phyloP scores from a whole-genome alignment of 2,797 vertebrate species.

The Phylloscopus collybita region DNA sequence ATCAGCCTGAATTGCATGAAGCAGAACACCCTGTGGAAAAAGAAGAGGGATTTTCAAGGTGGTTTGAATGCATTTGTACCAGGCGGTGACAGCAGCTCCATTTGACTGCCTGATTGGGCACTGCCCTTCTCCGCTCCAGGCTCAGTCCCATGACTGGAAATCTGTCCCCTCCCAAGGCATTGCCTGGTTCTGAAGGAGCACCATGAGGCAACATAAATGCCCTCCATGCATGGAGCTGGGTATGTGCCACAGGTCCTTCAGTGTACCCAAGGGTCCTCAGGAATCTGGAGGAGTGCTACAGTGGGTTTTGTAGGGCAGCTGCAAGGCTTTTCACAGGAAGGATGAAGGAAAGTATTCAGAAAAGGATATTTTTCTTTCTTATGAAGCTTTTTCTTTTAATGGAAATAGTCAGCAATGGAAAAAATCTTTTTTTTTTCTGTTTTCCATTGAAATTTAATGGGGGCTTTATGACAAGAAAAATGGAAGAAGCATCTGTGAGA shows the following conservation, averaged over 20 bases:
- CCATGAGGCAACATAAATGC: rapidly evolving
- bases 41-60: background rate
- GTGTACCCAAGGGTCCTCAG: too few relatives aligned
- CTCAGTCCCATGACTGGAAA: background rate
- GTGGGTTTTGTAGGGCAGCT: background rate
- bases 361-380: background rate
- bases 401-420: background rate
- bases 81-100: background rate
- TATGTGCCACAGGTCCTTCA: background rate
- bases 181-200: background rate
- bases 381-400: background rate
- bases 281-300: background rate
- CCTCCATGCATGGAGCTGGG: background rate
- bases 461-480: background rate
- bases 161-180: background rate
- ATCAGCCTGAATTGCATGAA: background rate
- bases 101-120: background rate
- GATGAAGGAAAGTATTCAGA: background rate
- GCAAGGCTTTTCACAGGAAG: background rate
- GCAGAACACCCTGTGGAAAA: background rate
- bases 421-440: background rate
- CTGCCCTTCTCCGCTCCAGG: background rate
- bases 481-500: background rate
- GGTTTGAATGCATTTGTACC: background rate
- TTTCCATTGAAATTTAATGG: background rate